phyloP scores from a whole-genome alignment of 2,888 invertebrate genomes.

The Hyposoter dolosus region DNA sequence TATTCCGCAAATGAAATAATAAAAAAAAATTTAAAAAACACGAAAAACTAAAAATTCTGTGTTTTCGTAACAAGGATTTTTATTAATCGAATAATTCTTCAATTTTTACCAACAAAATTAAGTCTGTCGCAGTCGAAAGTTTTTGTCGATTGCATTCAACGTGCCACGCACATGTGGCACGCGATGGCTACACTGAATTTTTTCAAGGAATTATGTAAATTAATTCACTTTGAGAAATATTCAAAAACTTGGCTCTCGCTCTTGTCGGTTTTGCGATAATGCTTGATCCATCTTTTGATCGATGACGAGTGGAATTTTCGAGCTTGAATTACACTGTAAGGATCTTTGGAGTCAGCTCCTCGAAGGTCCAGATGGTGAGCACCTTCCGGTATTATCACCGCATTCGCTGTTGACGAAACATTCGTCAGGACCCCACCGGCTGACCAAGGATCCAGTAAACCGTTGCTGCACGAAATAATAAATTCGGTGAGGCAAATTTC shows the following conservation, averaged over 20 bases:
- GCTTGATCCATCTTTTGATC: conserved; percentile 88
- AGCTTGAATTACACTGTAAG: conserved; percentile 88
- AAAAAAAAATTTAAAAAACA: conserved; percentile 23
- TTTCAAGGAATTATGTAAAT: background rate
- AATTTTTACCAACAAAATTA: background rate
- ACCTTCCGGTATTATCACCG: conserved; percentile 92
- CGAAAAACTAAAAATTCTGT: background rate
- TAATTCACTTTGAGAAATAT: background rate
- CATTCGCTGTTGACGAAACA: conserved; percentile 88
- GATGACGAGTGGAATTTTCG: conserved; percentile 88
- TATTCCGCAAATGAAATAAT: conserved; percentile 51
- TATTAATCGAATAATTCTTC: background rate
- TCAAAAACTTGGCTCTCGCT: background rate
- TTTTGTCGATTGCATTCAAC: background rate
- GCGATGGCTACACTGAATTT: background rate
- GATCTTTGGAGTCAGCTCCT: conserved; percentile 88
- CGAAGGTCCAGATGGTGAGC: conserved; percentile 95
- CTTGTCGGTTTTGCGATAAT: conserved; percentile 62
- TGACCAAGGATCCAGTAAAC: conserved; percentile 94
- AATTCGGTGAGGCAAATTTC: background rate
- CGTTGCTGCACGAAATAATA: conserved; percentile 88
- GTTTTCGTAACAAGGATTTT: background rate
- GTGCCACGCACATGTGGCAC: background rate
- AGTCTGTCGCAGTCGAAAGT: background rate
- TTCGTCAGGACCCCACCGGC: conserved; percentile 92